Evolutionary conservation across 2,113 vertebrate species (phyloP).

Genomic region (Salminus brasiliensis): DNA sequence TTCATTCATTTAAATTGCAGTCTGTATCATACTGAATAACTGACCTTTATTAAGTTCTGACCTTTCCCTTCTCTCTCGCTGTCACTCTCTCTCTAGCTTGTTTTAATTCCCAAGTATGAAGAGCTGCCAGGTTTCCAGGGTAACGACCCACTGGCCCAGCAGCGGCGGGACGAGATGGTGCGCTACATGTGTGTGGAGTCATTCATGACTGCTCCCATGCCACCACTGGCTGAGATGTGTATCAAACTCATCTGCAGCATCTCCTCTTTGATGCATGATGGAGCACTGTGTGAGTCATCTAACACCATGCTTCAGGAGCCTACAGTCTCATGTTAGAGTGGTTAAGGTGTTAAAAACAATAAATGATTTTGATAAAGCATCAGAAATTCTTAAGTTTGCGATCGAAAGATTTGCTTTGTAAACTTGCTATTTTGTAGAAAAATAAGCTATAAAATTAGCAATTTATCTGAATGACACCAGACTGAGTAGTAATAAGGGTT

Average conservation of each 20-base stretch:
- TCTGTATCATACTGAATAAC: no score
- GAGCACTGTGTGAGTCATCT: conserved; percentile 78
- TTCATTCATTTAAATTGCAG: no score
- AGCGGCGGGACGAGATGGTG: conserved; percentile 76
- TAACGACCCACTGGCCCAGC: conserved; percentile 56
- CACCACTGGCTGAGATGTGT: conserved; percentile 77
- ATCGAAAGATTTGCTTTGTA: no score
- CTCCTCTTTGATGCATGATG: conserved; percentile 79
- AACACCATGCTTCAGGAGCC: no score
- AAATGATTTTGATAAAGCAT: no score
- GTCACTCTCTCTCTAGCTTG: conserved; percentile 67
- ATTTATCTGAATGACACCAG: no score
- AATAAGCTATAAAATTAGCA: no score
- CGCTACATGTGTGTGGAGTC: conserved; percentile 84
- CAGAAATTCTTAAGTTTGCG: no score
- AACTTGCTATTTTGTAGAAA: no score
- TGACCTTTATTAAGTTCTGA: no score
- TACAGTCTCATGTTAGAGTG: not conserved
- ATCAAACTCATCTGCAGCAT: conserved; percentile 82
- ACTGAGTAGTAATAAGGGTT: no score
- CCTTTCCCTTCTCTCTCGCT: not conserved
- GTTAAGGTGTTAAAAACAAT: not conserved
- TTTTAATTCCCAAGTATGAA: conserved; percentile 78
- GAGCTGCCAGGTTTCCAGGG: conserved; percentile 82
- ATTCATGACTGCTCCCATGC: conserved; percentile 76